Conservation (phyloP, 2,888 invertebrate species). For the Dichetophora obliterata region DNA sequence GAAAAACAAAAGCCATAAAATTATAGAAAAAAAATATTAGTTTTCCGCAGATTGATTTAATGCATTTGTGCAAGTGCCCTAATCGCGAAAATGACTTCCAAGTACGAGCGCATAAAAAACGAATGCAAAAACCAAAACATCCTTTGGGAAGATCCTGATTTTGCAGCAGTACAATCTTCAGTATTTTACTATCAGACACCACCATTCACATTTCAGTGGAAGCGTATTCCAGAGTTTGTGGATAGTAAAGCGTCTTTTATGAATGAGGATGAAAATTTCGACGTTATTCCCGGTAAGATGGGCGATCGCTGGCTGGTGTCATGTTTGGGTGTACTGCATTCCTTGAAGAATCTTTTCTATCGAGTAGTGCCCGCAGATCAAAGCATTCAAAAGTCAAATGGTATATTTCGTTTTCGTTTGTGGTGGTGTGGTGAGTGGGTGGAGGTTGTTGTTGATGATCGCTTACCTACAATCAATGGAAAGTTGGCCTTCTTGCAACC, state of each 20-base stretch:
- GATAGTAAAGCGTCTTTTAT: slow-evolving; percentile 74
- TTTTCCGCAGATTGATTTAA: slow-evolving; percentile 11
- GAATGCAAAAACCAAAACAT: slow-evolving; percentile 84
- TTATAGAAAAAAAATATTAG: neutral
- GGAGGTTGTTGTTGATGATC: slow-evolving; percentile 89
- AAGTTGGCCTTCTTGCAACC: slow-evolving; percentile 88
- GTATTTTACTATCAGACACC: slow-evolving; percentile 95
- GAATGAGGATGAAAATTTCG: slow-evolving; percentile 77
- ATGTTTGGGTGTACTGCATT: slow-evolving; percentile 86
- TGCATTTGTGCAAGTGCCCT: slow-evolving; percentile 21
- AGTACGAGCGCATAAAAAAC: slow-evolving; percentile 85
- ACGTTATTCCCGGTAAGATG: slow-evolving; percentile 88
- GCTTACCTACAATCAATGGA: slow-evolving; percentile 89
- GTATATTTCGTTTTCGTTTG: slow-evolving; percentile 88
- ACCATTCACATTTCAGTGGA: slow-evolving; percentile 94
- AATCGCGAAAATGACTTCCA: slow-evolving; percentile 63
- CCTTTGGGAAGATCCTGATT: slow-evolving; percentile 93
- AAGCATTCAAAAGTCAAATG: slow-evolving; percentile 79
- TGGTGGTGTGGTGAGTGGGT: slow-evolving; percentile 97
- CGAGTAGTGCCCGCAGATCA: slow-evolving; percentile 93
- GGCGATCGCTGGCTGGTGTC: slow-evolving; percentile 94
- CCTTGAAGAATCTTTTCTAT: slow-evolving; percentile 89
- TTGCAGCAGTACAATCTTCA: slow-evolving; percentile 88
- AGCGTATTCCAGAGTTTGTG: slow-evolving; percentile 78
- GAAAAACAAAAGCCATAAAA: slow-evolving; percentile 10